Conservation (phyloP, 2,888 invertebrate genomes). For the Sthenelais limicola region DNA sequence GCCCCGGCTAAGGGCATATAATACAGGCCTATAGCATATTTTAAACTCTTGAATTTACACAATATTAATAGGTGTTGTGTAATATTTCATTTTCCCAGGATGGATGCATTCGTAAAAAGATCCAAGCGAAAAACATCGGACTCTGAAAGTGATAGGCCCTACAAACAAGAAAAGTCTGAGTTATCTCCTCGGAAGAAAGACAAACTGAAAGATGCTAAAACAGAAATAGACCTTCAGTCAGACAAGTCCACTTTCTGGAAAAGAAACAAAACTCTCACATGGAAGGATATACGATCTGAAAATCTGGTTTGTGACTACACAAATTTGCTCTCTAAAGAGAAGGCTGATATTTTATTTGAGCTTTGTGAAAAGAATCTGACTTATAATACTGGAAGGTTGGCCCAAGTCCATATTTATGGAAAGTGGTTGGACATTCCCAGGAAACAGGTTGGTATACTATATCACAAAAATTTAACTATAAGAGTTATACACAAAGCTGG, state of each 20-base stretch:
- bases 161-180: background rate
- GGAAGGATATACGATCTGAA: constrained; percentile 68
- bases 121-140: background rate
- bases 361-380: constrained; percentile 76
- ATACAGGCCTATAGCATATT: too few species aligned
- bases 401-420: constrained; percentile 79
- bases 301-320: constrained; percentile 78
- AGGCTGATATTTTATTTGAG: constrained; percentile 75
- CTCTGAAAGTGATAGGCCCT: background rate
- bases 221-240: background rate
- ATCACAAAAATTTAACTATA: background rate
- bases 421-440: constrained; percentile 80
- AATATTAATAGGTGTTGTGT: too few species aligned
- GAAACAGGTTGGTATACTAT: constrained; percentile 74
- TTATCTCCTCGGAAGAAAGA: background rate
- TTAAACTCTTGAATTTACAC: too few species aligned
- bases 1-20: too few species aligned
- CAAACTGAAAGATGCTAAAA: background rate
- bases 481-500: too few species aligned
- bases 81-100: too few species aligned
- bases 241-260: too few species aligned
- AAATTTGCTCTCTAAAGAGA: constrained; percentile 72
- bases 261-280: background rate
- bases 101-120: constrained; percentile 26
- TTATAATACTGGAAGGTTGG: constrained; percentile 79